A percentile compares a stretch with the other conserved stretches of the same genome.
phyloP scores from a whole-genome alignment of 2,113 vertebrate species.

The Dasyprocta punctata region DNA sequence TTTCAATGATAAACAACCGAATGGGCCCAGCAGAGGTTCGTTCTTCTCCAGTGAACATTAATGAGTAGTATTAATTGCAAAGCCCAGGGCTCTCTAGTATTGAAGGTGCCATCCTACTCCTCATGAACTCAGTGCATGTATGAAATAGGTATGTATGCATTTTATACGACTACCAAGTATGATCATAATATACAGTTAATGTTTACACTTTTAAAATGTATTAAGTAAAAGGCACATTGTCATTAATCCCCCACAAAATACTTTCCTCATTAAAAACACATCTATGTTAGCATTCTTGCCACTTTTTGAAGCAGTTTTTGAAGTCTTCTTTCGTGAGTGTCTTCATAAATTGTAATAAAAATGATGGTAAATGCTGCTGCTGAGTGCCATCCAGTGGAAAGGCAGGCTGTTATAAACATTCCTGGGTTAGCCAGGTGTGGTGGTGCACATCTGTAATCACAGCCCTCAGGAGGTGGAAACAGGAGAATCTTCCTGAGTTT shows the following conservation, averaged over 20 bases:
- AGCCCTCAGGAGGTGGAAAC: not conserved
- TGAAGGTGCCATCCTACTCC: too few relatives aligned
- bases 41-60: constrained; percentile 49
- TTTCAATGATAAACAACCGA: constrained; percentile 81
- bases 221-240: not conserved
- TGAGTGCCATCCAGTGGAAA: not conserved
- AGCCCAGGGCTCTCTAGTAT: not conserved
- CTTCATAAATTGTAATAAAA: not conserved
- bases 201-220: not conserved
- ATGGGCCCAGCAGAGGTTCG: constrained; percentile 8
- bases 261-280: not conserved
- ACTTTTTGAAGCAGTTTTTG: not conserved
- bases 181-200: not conserved
- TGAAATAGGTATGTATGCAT: not conserved
- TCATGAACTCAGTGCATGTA: not conserved
- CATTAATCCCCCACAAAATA: not conserved
- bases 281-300: not conserved
- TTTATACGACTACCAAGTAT: not conserved
- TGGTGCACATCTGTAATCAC: not conserved
- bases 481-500: not conserved
- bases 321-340: not conserved
- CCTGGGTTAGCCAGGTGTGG: not conserved
- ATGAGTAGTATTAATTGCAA: not conserved
- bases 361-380: not conserved
- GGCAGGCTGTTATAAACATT: not conserved